Evolutionary conservation across 2,888 invertebrate genomes (phyloP), one percentile per base, ranked within the genome.

Genomic region (Dolomedes plantarius): DNA sequence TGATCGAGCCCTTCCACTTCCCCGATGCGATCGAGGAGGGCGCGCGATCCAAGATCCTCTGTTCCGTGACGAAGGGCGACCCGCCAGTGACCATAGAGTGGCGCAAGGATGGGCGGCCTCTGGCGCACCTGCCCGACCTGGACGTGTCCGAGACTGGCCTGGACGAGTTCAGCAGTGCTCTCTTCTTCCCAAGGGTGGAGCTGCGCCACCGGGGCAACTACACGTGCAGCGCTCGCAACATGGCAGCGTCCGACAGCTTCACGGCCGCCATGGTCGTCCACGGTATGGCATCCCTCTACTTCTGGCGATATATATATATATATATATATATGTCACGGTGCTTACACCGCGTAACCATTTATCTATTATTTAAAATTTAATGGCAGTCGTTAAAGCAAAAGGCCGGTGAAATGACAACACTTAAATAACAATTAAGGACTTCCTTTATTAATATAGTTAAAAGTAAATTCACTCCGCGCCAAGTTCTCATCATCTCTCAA

Each of bases 1-100:
- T 96, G 90, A 95, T 96, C 16, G 90, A 89, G 28, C 89, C 89
- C 29, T 89, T 89, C 56, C 74, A 64, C 46, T 88, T 89, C 36
- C 87, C 89, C 3, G 87, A 87, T 31, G 92, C 92, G 89, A 91
- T 93, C 75, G 92, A 93, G 88, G 90, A 91, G 88, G 92, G 91
- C 65, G 91, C 91, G 88, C 89, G 92, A 82, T 90, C 90, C 76
- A 91, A 91, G 88, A 90, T 91, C 75, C 90, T 91, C 72, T 92
- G 92, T 90, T 90, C 91, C 76, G 91, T 92, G 39, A 90, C 89
- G 1, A 90, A 90, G 88, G 90, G 92, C 3, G 92, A 92, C 73
- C 81, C 83, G 9, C 88, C 89, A 62, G 77, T 89, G 56, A 89
- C 89, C 69, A 91, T 92, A 71, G 89, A 90, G 41, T 92, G 92